Conservation (phyloP, 2,888 invertebrate species). For the Lissocephala sabroskyi region DNA sequence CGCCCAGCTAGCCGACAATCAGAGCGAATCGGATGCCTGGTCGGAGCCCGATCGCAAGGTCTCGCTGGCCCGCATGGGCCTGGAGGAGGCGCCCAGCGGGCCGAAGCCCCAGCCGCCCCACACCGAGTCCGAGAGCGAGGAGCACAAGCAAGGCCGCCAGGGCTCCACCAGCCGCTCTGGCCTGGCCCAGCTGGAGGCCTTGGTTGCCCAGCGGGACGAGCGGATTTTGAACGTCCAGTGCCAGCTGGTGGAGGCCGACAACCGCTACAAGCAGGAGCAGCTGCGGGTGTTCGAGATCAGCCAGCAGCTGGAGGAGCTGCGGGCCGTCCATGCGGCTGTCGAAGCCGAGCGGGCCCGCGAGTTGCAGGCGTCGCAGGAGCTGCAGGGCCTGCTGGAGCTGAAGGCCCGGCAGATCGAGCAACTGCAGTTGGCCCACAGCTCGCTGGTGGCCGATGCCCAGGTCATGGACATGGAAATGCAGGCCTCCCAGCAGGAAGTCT, state of each 20-base stretch:
- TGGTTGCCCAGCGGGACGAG: constrained; percentile 72
- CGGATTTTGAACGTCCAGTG: constrained; percentile 70
- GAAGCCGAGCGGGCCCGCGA: constrained; percentile 36
- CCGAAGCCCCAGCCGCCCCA: constrained; percentile 24
- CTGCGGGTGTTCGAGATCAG: constrained; percentile 56
- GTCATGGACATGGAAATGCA: constrained; percentile 62
- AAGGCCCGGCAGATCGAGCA: constrained; percentile 62
- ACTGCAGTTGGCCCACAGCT: constrained; percentile 69
- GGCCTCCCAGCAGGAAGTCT: constrained; percentile 56
- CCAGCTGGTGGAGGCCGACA: constrained; percentile 69
- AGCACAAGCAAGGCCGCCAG: constrained; percentile 43
- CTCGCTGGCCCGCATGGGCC: constrained; percentile 84
- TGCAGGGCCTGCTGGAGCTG: constrained; percentile 19
- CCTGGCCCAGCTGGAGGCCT: constrained; percentile 68
- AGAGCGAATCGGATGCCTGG: constrained; percentile 87
- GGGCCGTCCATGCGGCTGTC: constrained; percentile 43
- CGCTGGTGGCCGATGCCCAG: constrained; percentile 58
- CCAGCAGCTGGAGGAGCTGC: constrained; percentile 60
- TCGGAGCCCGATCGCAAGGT: constrained; percentile 89
- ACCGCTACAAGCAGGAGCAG: constrained; percentile 67
- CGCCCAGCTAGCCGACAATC: constrained; percentile 50
- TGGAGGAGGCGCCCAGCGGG: constrained; percentile 72
- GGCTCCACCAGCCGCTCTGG: constrained; percentile 21
- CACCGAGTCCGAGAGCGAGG: constrained; percentile 70
- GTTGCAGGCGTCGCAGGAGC: constrained; percentile 53